Conservation (phyloP, 1,140 invertebrate species). For the Drosophila simulans region DNA sequence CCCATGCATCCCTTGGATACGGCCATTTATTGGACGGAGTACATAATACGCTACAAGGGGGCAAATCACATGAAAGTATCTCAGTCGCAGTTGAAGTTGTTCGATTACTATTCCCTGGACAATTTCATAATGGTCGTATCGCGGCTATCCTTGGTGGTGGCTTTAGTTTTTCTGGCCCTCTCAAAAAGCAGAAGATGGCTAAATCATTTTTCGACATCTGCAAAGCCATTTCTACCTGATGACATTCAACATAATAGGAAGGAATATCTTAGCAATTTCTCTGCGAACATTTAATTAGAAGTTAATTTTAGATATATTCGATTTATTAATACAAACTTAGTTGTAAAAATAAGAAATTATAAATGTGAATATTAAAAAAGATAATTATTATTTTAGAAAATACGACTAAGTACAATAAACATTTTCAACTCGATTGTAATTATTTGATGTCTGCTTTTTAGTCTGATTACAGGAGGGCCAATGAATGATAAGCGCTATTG, state of each 20-base stretch:
- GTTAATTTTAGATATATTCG: too few species aligned
- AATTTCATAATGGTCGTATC: slow-evolving; percentile 37
- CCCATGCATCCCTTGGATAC: slow-evolving; percentile 87
- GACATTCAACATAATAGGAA: background rate
- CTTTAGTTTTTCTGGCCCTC: slow-evolving; percentile 18
- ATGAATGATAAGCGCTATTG: too few species aligned
- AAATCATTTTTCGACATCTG: background rate
- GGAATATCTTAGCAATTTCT: background rate
- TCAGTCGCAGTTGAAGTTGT: slow-evolving; percentile 85
- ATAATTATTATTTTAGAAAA: too few species aligned
- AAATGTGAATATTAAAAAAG: too few species aligned
- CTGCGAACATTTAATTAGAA: background rate
- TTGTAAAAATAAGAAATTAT: too few species aligned
- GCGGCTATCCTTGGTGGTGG: slow-evolving; percentile 25
- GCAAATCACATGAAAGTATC: slow-evolving; percentile 85
- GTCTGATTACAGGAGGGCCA: too few species aligned
- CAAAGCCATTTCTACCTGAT: background rate
- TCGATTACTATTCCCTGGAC: slow-evolving; percentile 87
- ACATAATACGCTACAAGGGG: slow-evolving; percentile 87
- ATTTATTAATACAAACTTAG: too few species aligned
- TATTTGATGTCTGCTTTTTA: too few species aligned
- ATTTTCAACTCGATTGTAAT: too few species aligned
- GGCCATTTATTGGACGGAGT: slow-evolving; percentile 90
- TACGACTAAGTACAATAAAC: too few species aligned
- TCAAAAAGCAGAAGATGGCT: slow-evolving; percentile 20